Evolutionary conservation across 2,797 vertebrate species (phyloP), one percentile per base, ranked within the genome.

Genomic region (Gila robusta): DNA sequence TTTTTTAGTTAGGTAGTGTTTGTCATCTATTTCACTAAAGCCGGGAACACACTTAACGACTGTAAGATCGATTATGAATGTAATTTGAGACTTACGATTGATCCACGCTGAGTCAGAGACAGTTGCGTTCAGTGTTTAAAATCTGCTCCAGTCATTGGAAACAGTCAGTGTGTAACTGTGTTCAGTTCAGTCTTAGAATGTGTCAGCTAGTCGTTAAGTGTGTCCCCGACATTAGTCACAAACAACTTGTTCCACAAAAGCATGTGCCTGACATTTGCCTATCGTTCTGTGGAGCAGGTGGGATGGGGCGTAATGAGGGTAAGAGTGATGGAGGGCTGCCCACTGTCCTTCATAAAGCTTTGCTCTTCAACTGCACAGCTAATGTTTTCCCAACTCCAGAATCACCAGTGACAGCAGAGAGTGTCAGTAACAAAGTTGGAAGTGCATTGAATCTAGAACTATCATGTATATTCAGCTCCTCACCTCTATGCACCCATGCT

Each of bases 301-400:
- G 5, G 47, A 35, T 14, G 28, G 28, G 49, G 73, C 28, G 10
- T 76, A 76, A 35, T 76, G 28, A 54, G 49, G 73, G 28, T 23
- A 76, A 76, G 28, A 35, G 73, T 76, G 73, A 54, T 76, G 73
- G 73, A 54, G 6, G 49, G 73, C 11, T 76, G 28, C 73, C 73
- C 28, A 0, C 49, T 54, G 49, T 19, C 49, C 19, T 28, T 54
- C 28, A 76, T 54, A 76, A 52, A 76, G 9, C 26, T 76, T 19
- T 23, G 9, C 19, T 52, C n/a, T 62, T 62, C 59, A 62, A 6
- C 59, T 62, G 59, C n/a, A 14, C n/a, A 26, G 10, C 28, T 12
- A 54, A 64, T 52, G 11, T 37, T 37, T 77, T 6, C 7, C 17
- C 9, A 69, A 69, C 28, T 9, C 19, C 11, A 37, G 3, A 14